These are phyloP conservation scores for Pachypanchax playfairii DNA, from an alignment of 2,113 vertebrate species.

Conservation along the genomic window DNA sequence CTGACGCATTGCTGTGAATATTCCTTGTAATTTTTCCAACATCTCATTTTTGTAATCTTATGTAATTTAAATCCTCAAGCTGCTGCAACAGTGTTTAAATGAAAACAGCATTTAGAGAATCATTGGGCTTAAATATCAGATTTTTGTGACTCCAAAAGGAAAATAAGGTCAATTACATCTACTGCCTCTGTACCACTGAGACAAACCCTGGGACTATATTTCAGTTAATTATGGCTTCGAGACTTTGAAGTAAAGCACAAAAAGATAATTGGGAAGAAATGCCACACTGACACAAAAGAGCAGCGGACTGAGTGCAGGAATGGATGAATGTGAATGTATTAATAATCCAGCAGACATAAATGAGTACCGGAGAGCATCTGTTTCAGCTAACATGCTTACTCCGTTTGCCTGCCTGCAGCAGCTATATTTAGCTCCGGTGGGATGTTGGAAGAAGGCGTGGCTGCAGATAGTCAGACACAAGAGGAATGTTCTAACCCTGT, in stretches of 20 bases:
- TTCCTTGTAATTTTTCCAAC: too few relatives aligned
- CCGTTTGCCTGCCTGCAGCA: slow-evolving; percentile 57
- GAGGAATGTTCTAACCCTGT: slow-evolving; percentile 60
- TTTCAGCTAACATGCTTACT: slow-evolving; percentile 49
- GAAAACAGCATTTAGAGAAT: background rate
- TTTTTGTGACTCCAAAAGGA: slow-evolving; percentile 29
- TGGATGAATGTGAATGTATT: slow-evolving; percentile 16
- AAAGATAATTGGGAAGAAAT: background rate
- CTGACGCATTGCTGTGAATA: too few relatives aligned
- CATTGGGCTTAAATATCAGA: background rate
- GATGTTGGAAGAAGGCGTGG: slow-evolving; percentile 58
- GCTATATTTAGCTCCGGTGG: slow-evolving; percentile 74
- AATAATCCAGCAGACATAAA: slow-evolving; percentile 7
- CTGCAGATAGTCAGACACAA: slow-evolving; percentile 62
- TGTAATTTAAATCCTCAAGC: background rate
- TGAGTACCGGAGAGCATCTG: slow-evolving; percentile 25
- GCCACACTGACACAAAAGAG: background rate
- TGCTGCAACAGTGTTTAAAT: background rate
- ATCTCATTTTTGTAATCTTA: too few relatives aligned
- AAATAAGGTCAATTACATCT: slow-evolving; percentile 45
- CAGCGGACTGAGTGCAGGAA: background rate
- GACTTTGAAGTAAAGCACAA: background rate
- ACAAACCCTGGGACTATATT: background rate
- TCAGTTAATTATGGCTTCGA: background rate
- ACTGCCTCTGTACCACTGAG: background rate